Conservation (phyloP, 2,797 vertebrate species). For the Hypotaenidia philippensis region DNA sequence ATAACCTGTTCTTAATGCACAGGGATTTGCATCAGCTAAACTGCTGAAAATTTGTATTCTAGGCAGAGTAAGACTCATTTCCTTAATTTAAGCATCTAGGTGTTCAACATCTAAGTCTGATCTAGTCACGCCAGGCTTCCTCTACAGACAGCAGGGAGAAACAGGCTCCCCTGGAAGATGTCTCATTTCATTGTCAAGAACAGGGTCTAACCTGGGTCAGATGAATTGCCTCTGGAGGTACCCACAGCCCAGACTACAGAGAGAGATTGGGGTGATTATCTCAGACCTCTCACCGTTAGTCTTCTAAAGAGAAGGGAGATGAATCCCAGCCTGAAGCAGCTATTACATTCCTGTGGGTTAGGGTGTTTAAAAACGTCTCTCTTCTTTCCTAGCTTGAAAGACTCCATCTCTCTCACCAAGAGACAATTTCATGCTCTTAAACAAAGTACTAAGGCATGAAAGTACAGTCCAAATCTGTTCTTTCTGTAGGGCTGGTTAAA, state of each 20-base stretch:
- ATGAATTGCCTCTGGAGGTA: not conserved
- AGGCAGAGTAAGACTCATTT: slow-evolving; percentile 2
- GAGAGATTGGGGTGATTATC: slow-evolving; percentile 56
- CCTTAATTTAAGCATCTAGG: not conserved
- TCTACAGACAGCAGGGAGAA: slow-evolving; percentile 16
- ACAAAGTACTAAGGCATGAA: slow-evolving; percentile 63
- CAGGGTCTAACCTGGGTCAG: not conserved
- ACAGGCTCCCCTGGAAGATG: not conserved
- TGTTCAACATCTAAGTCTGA: not conserved
- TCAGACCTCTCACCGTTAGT: slow-evolving; percentile 7
- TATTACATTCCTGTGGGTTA: slow-evolving; percentile 30
- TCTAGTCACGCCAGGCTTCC: not conserved
- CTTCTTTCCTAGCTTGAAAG: slow-evolving; percentile 40
- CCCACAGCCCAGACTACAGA: not conserved
- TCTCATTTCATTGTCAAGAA: not conserved
- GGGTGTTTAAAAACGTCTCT: slow-evolving; percentile 28
- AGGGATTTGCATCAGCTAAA: slow-evolving; percentile 14
- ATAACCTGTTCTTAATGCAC: not conserved
- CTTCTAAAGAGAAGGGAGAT: slow-evolving; percentile 32
- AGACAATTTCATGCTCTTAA: slow-evolving; percentile 69
- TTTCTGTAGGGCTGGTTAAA: slow-evolving; percentile 36
- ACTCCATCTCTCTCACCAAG: slow-evolving; percentile 22
- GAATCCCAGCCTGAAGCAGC: slow-evolving; percentile 38
- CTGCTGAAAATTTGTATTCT: not conserved
- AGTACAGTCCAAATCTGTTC: slow-evolving; percentile 26